Percentiles rank a stretch among this genome's conserved stretches.
These are phyloP conservation scores for Drosophila macrospina DNA, from an alignment of 2,888 invertebrate species.

Conservation along the genomic window DNA sequence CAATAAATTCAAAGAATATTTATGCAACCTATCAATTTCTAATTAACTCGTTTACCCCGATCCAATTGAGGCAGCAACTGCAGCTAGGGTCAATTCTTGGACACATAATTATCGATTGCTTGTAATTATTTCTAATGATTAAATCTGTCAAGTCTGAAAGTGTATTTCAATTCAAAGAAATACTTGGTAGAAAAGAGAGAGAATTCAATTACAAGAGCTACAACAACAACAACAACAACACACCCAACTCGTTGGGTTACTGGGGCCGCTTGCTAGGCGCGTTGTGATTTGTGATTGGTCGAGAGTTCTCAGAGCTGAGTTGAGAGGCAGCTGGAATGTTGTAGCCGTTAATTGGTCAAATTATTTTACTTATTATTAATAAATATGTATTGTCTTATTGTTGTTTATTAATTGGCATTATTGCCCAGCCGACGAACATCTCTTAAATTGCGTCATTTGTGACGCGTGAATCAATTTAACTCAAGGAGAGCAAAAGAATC, in stretches of 20 bases:
- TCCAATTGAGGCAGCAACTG: conserved; percentile 19
- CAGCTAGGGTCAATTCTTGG: conserved; percentile 39
- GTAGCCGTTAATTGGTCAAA: conserved; percentile 76
- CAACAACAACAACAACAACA: conserved; percentile 21
- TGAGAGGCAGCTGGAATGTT: conserved; percentile 56
- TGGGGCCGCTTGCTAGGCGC: conserved; percentile 27
- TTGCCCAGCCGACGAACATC: conserved; percentile 50
- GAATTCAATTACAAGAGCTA: conserved; percentile 26
- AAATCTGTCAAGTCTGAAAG: conserved; percentile 69
- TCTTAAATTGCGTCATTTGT: conserved; percentile 70
- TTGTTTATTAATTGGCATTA: conserved; percentile 76
- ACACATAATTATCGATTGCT: conserved; percentile 59
- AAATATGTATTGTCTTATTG: conserved; percentile 74
- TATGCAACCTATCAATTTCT: conserved; percentile 14
- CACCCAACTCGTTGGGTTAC: conserved; percentile 5
- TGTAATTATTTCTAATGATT: conserved; percentile 69
- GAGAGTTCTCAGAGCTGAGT: conserved; percentile 21
- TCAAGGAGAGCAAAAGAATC: conserved; percentile 7
- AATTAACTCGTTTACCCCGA: background rate
- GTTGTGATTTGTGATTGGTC: conserved; percentile 55
- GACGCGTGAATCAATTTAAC: conserved; percentile 59
- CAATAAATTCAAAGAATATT: conserved; percentile 18
- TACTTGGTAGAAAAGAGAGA: conserved; percentile 24
- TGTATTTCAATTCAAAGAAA: conserved; percentile 58
- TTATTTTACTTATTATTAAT: conserved; percentile 79